Conservation (phyloP, 1,140 invertebrate species). For the Sycophila sp. region DNA sequence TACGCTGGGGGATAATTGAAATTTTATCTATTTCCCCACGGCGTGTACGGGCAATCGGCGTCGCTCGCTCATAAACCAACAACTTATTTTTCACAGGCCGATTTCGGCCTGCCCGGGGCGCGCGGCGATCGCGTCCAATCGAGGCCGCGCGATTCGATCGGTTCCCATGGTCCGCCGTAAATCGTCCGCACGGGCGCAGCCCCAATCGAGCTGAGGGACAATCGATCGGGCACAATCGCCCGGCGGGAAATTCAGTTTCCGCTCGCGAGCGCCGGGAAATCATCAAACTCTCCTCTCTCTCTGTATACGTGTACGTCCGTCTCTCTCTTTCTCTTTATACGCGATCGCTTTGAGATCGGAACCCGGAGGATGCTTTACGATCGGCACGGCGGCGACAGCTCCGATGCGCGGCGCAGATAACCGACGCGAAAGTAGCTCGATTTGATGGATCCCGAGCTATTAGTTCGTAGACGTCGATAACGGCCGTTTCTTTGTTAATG, state of each 20-base stretch:
- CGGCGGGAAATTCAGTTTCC: not conserved
- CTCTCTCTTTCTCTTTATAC: too few relatives aligned
- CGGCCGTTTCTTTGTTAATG: too few relatives aligned
- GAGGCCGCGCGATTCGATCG: not conserved
- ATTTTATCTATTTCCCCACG: too few relatives aligned
- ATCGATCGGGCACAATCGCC: not conserved
- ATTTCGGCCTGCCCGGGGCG: too few relatives aligned
- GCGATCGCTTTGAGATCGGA: too few relatives aligned
- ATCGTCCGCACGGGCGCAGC: not conserved
- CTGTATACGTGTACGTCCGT: not conserved
- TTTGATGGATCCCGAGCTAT: not conserved
- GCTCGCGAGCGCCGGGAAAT: not conserved
- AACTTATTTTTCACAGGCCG: too few relatives aligned
- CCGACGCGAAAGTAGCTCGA: not conserved
- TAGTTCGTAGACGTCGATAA: too few relatives aligned
- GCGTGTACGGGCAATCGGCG: too few relatives aligned
- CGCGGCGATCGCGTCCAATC: not conserved
- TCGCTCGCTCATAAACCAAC: too few relatives aligned
- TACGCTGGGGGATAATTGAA: too few relatives aligned
- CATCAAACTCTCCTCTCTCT: too few relatives aligned
- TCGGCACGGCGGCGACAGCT: too few relatives aligned
- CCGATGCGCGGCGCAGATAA: not conserved
- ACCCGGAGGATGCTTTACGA: not conserved
- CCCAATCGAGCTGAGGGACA: not conserved
- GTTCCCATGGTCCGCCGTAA: not conserved